Evolutionary conservation across 35 echinoderm and acorn worm genomes (phyloP).

Genomic region (Ophioderma brevispina): DNA sequence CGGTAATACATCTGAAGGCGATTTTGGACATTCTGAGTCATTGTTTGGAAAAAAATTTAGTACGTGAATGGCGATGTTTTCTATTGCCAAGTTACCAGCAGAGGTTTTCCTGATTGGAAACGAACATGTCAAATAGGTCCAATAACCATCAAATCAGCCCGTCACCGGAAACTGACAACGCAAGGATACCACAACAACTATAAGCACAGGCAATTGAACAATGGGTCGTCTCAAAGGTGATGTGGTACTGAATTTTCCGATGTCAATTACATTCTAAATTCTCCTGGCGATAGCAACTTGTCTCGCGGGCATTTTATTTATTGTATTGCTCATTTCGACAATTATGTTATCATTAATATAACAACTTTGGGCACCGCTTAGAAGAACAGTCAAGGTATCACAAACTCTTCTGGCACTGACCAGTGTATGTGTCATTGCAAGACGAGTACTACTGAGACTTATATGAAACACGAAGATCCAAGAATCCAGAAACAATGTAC

Average conservation of each 20-base stretch:
- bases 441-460: too few relatives aligned
- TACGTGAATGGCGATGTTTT: background rate
- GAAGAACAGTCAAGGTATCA: background rate
- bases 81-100: background rate
- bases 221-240: background rate
- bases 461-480: background rate
- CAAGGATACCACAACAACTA: too few relatives aligned
- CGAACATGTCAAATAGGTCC: background rate
- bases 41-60: too few relatives aligned
- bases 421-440: too few relatives aligned
- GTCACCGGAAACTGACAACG: too few relatives aligned
- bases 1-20: background rate
- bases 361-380: background rate
- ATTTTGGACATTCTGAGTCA: too few relatives aligned
- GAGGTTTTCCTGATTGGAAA: background rate
- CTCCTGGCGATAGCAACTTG: background rate
- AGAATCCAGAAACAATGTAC: background rate
- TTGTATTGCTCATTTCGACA: background rate
- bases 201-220: too few relatives aligned
- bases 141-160: background rate
- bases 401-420: too few relatives aligned
- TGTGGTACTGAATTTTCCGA: too few relatives aligned
- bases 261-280: background rate
- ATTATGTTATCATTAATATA: background rate
- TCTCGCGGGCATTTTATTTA: background rate